Evolutionary conservation across 2,888 invertebrate genomes (phyloP).

Genomic region (Conomelus anceps): DNA sequence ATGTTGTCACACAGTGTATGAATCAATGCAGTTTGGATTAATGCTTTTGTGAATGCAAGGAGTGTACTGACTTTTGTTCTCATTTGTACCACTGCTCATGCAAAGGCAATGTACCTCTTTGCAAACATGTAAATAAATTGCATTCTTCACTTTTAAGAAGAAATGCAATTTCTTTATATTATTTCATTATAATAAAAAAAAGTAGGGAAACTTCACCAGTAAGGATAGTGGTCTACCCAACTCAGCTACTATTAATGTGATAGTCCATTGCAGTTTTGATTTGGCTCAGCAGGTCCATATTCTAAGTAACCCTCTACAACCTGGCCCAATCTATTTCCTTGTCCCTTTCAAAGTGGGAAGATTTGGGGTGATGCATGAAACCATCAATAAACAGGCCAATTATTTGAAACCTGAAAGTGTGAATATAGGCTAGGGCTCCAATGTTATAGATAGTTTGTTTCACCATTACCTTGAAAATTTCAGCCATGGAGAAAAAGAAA

Average conservation of each 20-base stretch:
- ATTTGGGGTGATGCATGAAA: constrained; percentile 27
- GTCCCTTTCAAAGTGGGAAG: constrained; percentile 25
- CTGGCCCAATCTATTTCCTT: constrained; percentile 19
- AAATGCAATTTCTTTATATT: too few relatives aligned
- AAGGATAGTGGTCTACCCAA: background rate
- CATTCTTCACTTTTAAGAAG: too few relatives aligned
- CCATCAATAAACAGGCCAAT: constrained; percentile 16
- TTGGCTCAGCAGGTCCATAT: constrained; percentile 20
- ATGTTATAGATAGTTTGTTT: constrained; percentile 21
- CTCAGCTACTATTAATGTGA: constrained; percentile 14
- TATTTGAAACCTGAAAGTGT: constrained; percentile 23
- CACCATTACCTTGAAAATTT: constrained; percentile 8
- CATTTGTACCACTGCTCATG: too few relatives aligned
- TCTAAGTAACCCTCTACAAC: constrained; percentile 15
- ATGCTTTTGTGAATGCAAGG: too few relatives aligned
- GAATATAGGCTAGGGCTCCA: constrained; percentile 19
- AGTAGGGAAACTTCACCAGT: too few relatives aligned
- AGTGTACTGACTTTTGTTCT: too few relatives aligned
- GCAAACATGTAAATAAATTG: too few relatives aligned
- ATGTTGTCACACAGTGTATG: too few relatives aligned
- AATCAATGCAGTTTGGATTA: too few relatives aligned
- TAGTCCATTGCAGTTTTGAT: constrained; percentile 4
- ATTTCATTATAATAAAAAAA: too few relatives aligned
- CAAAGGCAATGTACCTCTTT: too few relatives aligned
- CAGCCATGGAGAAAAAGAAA: constrained; percentile 15